These are phyloP conservation scores for Hormiphora californensis DNA, from an alignment of 37 sponge, comb jelly and placozoan genomes.

Conservation along the genomic window DNA sequence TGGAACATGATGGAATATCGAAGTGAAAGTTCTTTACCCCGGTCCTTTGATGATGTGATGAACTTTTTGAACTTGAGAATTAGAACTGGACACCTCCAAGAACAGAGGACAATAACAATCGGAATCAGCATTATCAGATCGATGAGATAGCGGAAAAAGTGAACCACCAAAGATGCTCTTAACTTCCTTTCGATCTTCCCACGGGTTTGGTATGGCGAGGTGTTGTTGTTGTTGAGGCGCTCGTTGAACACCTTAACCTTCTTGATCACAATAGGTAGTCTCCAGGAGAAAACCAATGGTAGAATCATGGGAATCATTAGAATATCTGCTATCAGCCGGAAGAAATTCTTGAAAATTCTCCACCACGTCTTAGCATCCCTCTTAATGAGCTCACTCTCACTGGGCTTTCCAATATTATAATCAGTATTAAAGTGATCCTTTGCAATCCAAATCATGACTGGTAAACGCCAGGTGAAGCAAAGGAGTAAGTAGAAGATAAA, in stretches of 20 bases:
- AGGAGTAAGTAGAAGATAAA: slow-evolving; percentile 8
- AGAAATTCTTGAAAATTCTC: background rate
- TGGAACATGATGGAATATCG: slow-evolving; percentile 20
- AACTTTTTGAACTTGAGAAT: background rate
- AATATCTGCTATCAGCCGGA: slow-evolving; percentile 7
- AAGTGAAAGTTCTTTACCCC: background rate
- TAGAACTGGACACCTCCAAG: slow-evolving; percentile 28
- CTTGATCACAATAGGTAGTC: slow-evolving; percentile 19
- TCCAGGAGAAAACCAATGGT: slow-evolving; percentile 19
- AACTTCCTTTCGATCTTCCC: background rate
- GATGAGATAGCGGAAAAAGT: slow-evolving; percentile 7
- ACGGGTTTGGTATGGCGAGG: background rate
- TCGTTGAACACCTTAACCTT: background rate
- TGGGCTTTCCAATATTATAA: background rate
- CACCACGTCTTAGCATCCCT: background rate
- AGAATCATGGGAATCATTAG: slow-evolving; percentile 1
- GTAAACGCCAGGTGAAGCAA: background rate
- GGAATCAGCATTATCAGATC: slow-evolving; percentile 21
- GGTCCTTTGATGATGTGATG: background rate
- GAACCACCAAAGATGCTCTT: background rate
- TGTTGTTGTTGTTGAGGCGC: background rate
- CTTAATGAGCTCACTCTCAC: background rate
- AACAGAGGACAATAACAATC: slow-evolving; percentile 21
- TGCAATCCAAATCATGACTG: background rate
- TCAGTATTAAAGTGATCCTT: background rate